Conservation (phyloP, 2,113 vertebrate species). For the Anoura caudifer region DNA sequence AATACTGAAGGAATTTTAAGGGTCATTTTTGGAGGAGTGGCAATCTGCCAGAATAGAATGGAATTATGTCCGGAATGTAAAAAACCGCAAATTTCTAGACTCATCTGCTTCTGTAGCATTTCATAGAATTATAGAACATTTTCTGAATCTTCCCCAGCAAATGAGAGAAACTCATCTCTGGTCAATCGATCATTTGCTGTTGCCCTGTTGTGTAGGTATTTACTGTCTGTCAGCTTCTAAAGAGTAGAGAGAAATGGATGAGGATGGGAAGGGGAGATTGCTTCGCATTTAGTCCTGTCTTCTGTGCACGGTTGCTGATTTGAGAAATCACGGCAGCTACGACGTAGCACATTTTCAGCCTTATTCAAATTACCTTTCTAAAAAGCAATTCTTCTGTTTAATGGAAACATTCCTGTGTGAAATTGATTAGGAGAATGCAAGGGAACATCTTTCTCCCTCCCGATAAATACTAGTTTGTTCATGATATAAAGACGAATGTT, state of each 20-base stretch:
- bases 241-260: background rate
- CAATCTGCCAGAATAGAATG: background rate
- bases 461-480: constrained; percentile 11
- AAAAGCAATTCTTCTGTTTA: background rate
- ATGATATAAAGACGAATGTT: background rate
- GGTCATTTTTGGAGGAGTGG: background rate
- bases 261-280: background rate
- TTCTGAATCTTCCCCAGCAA: constrained; percentile 31
- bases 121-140: background rate
- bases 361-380: constrained; percentile 9
- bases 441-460: background rate
- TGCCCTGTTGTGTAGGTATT: background rate
- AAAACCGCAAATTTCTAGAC: background rate
- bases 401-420: background rate
- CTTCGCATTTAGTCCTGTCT: background rate
- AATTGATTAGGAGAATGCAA: background rate
- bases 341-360: background rate
- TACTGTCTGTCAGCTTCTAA: constrained; percentile 1
- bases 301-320: background rate
- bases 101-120: background rate
- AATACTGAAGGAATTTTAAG: background rate
- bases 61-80: background rate
- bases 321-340: background rate
- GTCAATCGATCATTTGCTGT: constrained; percentile 1
- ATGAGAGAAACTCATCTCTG: constrained; percentile 13